Evolutionary conservation across 2,888 invertebrate genomes (phyloP).

Genomic region (Lasius platythorax): DNA sequence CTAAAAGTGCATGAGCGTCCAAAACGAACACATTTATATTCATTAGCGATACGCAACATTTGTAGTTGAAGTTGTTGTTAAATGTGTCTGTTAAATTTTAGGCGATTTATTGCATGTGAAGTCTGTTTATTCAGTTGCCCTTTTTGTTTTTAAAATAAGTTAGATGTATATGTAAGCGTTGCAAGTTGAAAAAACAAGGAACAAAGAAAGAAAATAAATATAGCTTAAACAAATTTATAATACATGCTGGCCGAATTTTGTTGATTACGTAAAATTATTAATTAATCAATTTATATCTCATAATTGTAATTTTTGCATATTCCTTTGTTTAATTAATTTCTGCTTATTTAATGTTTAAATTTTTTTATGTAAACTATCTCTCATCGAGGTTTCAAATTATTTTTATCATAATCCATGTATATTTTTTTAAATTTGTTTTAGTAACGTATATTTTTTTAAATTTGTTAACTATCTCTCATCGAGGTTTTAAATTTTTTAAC

Average conservation of each 20-base stretch:
- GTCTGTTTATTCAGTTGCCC: no score
- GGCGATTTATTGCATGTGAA: no score
- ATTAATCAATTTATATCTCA: neutral
- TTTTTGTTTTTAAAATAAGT: no score
- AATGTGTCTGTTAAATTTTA: no score
- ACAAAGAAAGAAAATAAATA: neutral
- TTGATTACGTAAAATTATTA: slow-evolving; percentile 8
- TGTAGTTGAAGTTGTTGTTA: no score
- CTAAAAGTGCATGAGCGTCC: no score
- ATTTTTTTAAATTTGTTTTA: neutral
- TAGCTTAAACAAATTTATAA: neutral
- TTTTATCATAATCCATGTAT: neutral
- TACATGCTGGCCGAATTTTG: neutral
- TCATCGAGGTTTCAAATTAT: slow-evolving; percentile 13
- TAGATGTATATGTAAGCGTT: neutral
- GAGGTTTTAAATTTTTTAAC: no score
- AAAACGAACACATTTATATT: no score
- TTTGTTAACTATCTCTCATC: no score
- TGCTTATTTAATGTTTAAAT: neutral
- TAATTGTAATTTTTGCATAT: neutral
- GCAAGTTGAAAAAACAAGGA: neutral
- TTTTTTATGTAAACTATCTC: neutral
- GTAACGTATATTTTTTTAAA: no score
- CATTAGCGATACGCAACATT: no score
- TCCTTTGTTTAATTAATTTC: neutral